Percentiles rank a stretch among this genome's conserved stretches.
Evolutionary conservation across 1,140 invertebrate genomes (phyloP).

Genomic region (Drosophila tristis): DNA sequence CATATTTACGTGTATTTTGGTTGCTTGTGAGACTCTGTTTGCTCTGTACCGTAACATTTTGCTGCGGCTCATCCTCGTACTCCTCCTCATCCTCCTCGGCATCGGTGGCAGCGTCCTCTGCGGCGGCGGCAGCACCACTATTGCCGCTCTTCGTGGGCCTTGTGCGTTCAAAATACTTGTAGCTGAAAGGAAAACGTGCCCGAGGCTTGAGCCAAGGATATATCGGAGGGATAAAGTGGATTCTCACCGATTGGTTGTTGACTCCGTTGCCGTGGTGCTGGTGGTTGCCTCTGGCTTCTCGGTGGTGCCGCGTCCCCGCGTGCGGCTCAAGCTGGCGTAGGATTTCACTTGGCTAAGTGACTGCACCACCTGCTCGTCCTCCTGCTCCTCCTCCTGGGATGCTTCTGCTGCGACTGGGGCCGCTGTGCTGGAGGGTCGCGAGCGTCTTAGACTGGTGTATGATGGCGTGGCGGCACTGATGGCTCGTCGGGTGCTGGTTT

Average conservation of each 20-base stretch:
- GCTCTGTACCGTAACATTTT: slow-evolving; percentile 81
- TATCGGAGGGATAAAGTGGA: neutral
- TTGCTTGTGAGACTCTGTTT: slow-evolving; percentile 58
- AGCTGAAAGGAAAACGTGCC: slow-evolving; percentile 42
- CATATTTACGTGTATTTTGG: slow-evolving; percentile 75
- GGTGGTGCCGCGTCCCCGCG: slow-evolving; percentile 46
- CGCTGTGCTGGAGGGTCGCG: slow-evolving; percentile 85
- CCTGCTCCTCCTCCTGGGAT: slow-evolving; percentile 62
- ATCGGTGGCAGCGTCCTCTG: slow-evolving; percentile 15
- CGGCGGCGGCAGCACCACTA: neutral
- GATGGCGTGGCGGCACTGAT: slow-evolving; percentile 84
- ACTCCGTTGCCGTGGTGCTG: slow-evolving; percentile 24
- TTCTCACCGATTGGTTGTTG: slow-evolving; percentile 59
- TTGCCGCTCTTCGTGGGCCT: slow-evolving; percentile 54
- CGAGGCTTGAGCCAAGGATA: neutral
- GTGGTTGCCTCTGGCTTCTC: slow-evolving; percentile 22
- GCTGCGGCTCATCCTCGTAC: slow-evolving; percentile 65
- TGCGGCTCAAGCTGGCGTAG: slow-evolving; percentile 64
- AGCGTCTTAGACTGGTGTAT: slow-evolving; percentile 88
- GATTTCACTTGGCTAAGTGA: slow-evolving; percentile 48
- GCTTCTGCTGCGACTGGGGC: slow-evolving; percentile 63
- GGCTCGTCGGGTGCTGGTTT: slow-evolving; percentile 47
- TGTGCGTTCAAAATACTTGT: slow-evolving; percentile 73
- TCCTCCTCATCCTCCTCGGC: slow-evolving; percentile 55
- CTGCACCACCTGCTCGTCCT: slow-evolving; percentile 69